A percentile compares a stretch with the other conserved stretches of the same genome.
These are phyloP conservation scores for Ectropis crepuscularia DNA, from an alignment of 2,888 invertebrate species.

Conservation along the genomic window DNA sequence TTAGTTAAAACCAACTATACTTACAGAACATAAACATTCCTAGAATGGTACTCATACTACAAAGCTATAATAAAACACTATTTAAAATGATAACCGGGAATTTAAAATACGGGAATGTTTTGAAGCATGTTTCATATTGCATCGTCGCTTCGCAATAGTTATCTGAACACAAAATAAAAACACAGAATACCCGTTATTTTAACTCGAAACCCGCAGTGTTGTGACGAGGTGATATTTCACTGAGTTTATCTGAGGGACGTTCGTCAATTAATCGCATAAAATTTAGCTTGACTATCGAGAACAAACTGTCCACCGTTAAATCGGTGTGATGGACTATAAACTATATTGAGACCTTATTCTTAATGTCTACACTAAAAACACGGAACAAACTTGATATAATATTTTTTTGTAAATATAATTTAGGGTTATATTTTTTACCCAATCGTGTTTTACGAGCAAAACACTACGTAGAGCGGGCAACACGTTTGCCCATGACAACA, in stretches of 20 bases:
- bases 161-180: conserved; percentile 1
- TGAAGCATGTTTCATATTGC: conserved; percentile 5
- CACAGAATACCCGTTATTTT: conserved; percentile 4
- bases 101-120: not conserved
- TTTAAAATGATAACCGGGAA: too few species aligned
- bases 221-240: conserved; percentile 6
- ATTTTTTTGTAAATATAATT: too few species aligned
- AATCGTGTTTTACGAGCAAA: too few species aligned
- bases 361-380: not conserved
- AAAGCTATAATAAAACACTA: too few species aligned
- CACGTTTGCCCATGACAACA: too few species aligned
- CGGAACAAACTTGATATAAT: not conserved
- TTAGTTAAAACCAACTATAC: too few species aligned
- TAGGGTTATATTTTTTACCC: too few species aligned
- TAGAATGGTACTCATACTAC: too few species aligned
- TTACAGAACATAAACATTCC: too few species aligned
- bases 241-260: conserved; percentile 2
- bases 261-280: conserved; percentile 14
- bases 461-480: too few species aligned
- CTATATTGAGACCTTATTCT: conserved; percentile 1
- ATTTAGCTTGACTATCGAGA: not conserved
- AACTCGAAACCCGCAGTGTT: conserved; percentile 5
- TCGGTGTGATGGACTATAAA: conserved; percentile 1
- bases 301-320: conserved; percentile 17
- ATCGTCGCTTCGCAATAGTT: not conserved